phyloP scores from a whole-genome alignment of 1,140 invertebrate genomes.

The Euura saliciscinereae region DNA sequence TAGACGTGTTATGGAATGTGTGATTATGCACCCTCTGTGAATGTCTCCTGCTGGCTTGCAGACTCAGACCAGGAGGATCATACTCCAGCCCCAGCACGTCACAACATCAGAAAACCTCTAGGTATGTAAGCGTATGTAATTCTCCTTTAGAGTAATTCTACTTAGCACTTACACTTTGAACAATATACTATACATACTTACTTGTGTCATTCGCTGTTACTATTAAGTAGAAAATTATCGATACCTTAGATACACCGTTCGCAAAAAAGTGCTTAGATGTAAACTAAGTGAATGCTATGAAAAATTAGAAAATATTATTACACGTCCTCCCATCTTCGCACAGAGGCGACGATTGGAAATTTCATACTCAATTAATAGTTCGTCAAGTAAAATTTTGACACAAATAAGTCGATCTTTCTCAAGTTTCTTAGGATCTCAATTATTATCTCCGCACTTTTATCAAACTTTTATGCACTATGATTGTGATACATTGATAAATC shows the following conservation, averaged over 20 bases:
- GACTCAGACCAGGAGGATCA: constrained; percentile 64
- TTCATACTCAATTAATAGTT: no score
- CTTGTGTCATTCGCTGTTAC: constrained; percentile 15
- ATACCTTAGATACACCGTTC: background rate
- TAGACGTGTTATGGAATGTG: constrained; percentile 59
- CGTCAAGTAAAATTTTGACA: background rate
- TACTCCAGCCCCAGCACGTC: constrained; percentile 52
- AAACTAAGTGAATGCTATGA: background rate
- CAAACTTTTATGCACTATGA: background rate
- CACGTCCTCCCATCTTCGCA: background rate
- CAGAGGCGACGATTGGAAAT: background rate
- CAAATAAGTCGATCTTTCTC: background rate
- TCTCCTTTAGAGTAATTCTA: background rate
- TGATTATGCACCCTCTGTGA: constrained; percentile 58
- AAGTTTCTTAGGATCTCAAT: background rate
- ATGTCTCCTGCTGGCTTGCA: constrained; percentile 59
- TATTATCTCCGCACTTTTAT: background rate
- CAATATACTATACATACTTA: background rate
- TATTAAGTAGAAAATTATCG: background rate
- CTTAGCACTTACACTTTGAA: background rate
- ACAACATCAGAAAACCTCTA: constrained; percentile 60
- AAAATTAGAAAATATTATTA: background rate
- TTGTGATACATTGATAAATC: background rate
- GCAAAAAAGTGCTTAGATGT: background rate
- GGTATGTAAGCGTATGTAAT: constrained; percentile 45